These are phyloP conservation scores for Pomatorhinus ruficollis DNA, from an alignment of 2,113 vertebrate genomes.

Conservation along the genomic window DNA sequence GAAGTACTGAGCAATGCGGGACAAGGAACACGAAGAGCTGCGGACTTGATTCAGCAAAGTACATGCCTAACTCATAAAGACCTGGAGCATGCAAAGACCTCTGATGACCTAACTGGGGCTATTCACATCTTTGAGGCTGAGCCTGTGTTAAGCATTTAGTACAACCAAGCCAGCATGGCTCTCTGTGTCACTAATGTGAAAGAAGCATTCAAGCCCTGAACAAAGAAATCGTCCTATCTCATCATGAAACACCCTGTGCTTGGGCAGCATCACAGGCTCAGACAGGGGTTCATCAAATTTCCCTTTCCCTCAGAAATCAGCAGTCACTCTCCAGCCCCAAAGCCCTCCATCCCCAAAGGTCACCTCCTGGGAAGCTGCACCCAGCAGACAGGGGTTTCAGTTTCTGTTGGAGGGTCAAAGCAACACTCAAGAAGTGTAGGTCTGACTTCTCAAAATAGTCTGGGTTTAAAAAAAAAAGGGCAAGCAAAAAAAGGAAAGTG, in stretches of 20 bases:
- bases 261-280: not conserved
- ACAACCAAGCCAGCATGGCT: not conserved
- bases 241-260: not conserved
- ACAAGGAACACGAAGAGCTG: not conserved
- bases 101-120: not conserved
- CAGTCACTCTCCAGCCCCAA: not conserved
- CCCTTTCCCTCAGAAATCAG: not conserved
- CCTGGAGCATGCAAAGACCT: not conserved
- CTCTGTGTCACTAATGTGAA: not conserved
- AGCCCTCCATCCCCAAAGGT: not conserved
- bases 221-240: not conserved
- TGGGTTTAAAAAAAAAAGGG: not conserved
- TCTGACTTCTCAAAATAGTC: not conserved
- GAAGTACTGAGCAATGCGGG: not conserved
- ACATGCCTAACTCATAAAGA: not conserved
- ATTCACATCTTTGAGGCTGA: not conserved
- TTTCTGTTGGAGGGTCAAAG: not conserved
- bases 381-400: not conserved
- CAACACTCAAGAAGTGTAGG: not conserved
- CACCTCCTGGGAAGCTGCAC: not conserved
- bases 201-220: not conserved
- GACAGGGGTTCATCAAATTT: not conserved
- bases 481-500: not conserved
- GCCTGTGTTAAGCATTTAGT: not conserved
- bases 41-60: constrained; percentile 26